Percentiles rank a stretch among this genome's conserved stretches.
These are phyloP conservation scores for Accipiter virgatus DNA, from an alignment of 2,113 vertebrate species.

Conservation along the genomic window DNA sequence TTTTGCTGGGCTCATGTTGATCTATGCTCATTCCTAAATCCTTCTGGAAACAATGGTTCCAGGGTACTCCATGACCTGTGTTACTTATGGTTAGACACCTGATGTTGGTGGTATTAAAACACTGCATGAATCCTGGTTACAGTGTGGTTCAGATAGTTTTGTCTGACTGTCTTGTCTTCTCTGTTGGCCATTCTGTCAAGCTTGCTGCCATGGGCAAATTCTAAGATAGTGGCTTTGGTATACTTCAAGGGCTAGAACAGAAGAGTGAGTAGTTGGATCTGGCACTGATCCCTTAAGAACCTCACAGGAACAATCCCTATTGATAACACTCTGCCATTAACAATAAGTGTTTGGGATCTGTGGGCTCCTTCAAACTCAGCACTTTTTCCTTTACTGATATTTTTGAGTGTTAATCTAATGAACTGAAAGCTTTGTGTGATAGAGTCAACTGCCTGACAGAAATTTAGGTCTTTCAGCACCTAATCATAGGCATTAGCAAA, in stretches of 20 bases:
- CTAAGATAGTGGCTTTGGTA: background rate
- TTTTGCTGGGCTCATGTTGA: background rate
- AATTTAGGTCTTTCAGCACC: background rate
- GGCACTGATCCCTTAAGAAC: background rate
- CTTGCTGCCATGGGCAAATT: background rate
- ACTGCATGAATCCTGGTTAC: background rate
- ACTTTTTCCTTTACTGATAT: background rate
- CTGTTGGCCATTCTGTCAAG: background rate
- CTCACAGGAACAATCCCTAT: background rate
- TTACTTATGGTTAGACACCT: background rate
- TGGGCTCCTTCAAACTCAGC: background rate
- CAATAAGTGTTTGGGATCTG: background rate
- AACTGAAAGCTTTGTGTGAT: background rate
- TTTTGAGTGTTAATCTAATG: background rate
- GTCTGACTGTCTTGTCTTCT: background rate
- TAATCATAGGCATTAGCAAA: background rate
- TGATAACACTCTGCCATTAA: background rate
- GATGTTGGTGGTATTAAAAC: background rate
- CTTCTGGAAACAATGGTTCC: background rate
- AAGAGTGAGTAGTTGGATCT: background rate
- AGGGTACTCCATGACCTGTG: background rate
- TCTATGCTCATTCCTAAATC: background rate
- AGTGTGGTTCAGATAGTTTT: background rate
- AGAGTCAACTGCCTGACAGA: background rate
- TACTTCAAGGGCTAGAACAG: background rate